Evolutionary conservation across 1,140 invertebrate species (phyloP).

Genomic region (Drusus annulatus): DNA sequence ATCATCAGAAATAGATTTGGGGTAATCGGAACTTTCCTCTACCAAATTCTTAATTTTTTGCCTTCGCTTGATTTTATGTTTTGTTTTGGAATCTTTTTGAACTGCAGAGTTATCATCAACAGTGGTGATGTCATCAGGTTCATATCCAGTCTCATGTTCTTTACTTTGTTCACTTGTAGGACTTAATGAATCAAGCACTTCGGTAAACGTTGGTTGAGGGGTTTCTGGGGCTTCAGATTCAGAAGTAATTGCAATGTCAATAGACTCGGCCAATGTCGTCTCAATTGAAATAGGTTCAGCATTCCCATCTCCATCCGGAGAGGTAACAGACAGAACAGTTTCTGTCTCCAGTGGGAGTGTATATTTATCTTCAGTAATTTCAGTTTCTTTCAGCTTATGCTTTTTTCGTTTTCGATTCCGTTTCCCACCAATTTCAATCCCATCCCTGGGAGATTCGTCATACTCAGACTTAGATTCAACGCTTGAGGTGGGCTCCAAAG

Average conservation of each 20-base stretch:
- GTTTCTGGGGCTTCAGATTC: constrained; percentile 68
- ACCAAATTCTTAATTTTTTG: constrained; percentile 69
- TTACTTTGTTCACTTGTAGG: constrained; percentile 65
- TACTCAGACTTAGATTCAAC: constrained; percentile 62
- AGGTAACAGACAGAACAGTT: constrained; percentile 50
- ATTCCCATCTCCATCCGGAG: constrained; percentile 60
- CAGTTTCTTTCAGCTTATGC: constrained; percentile 64
- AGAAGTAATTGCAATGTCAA: constrained; percentile 72
- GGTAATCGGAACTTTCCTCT: constrained; percentile 64
- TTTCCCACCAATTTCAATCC: constrained; percentile 65
- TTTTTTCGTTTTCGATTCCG: constrained; percentile 72
- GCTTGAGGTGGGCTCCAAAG: constrained; percentile 28
- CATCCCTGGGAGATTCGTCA: constrained; percentile 64
- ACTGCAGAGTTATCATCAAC: constrained; percentile 69
- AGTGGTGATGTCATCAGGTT: constrained; percentile 74
- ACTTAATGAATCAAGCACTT: constrained; percentile 67
- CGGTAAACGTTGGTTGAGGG: constrained; percentile 70
- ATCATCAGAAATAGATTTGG: constrained; percentile 64
- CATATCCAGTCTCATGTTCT: constrained; percentile 70
- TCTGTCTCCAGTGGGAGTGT: constrained; percentile 51
- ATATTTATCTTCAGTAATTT: constrained; percentile 57
- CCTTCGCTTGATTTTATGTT: constrained; percentile 71
- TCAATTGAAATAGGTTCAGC: constrained; percentile 64
- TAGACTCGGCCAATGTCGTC: constrained; percentile 75
- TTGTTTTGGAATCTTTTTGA: constrained; percentile 61